These are phyloP conservation scores for Acrocephalus kingi DNA, from an alignment of 2,113 vertebrate species.

Conservation along the genomic window DNA sequence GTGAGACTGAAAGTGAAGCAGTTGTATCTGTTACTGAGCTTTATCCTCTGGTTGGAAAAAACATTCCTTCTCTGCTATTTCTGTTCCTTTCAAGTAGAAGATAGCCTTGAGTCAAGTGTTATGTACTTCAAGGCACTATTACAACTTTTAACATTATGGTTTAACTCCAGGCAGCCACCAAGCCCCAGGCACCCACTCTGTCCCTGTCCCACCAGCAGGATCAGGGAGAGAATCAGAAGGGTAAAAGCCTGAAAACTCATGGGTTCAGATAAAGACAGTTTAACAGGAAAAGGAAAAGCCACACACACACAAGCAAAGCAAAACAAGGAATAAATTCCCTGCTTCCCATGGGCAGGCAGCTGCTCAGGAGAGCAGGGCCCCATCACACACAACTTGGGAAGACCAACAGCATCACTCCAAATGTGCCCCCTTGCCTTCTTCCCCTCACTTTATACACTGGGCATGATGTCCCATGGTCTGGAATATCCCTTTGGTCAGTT, in stretches of 20 bases:
- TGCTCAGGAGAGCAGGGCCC: background rate
- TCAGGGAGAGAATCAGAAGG: background rate
- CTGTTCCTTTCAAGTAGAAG: background rate
- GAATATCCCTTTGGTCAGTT: background rate
- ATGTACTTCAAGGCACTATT: fast-evolving
- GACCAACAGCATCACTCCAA: background rate
- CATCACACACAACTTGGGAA: background rate
- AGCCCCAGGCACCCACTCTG: too few relatives aligned
- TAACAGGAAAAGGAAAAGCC: background rate
- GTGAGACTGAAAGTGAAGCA: background rate
- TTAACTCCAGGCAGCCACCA: background rate
- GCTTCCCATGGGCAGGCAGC: background rate
- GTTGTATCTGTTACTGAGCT: fast-evolving
- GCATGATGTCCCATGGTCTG: background rate
- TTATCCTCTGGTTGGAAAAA: background rate
- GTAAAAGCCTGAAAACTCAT: background rate
- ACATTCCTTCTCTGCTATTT: background rate
- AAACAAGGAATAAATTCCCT: background rate
- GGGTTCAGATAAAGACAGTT: background rate
- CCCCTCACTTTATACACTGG: too few relatives aligned
- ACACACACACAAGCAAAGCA: background rate
- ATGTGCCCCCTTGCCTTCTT: background rate
- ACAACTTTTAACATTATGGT: background rate
- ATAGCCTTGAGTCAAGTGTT: background rate
- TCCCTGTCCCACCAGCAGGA: background rate